A percentile compares a stretch with the other conserved stretches of the same genome.
phyloP scores from a whole-genome alignment of 2,888 invertebrate species.

The Spilarctia lutea region DNA sequence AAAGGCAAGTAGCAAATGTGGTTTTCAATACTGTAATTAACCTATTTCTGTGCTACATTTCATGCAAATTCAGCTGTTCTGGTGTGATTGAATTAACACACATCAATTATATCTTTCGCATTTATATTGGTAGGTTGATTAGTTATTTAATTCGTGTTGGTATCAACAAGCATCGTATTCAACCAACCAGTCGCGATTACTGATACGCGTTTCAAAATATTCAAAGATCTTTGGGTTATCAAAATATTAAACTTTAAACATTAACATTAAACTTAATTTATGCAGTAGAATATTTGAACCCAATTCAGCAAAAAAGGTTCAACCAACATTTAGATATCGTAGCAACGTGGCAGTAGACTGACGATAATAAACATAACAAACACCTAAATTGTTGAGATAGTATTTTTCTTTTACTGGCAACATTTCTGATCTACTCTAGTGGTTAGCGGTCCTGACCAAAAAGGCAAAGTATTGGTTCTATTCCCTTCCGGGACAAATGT shows the following conservation, averaged over 20 bases:
- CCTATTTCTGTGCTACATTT: neutral
- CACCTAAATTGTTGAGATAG: no score
- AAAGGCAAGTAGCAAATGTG: no score
- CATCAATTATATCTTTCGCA: neutral
- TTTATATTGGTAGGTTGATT: neutral
- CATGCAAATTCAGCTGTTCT: neutral
- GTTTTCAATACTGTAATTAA: neutral
- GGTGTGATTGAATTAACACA: neutral
- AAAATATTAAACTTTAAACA: constrained; percentile 3
- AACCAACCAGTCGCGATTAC: neutral
- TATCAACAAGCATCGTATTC: neutral
- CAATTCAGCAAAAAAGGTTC: neutral
- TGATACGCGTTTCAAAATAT: constrained; percentile 22
- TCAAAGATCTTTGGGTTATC: constrained; percentile 39
- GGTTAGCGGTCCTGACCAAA: no score
- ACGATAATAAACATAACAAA: neutral
- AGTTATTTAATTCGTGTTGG: neutral
- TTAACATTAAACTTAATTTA: constrained; percentile 1
- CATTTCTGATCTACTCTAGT: no score
- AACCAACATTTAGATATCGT: neutral
- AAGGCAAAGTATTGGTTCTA: no score
- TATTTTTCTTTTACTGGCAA: no score
- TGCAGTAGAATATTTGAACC: constrained; percentile 7
- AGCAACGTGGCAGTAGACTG: neutral
- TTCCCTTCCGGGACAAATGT: no score